A percentile compares a stretch with the other conserved stretches of the same genome.
Evolutionary conservation across 2,113 vertebrate genomes (phyloP).

Genomic region (Chrysochloris asiatica): DNA sequence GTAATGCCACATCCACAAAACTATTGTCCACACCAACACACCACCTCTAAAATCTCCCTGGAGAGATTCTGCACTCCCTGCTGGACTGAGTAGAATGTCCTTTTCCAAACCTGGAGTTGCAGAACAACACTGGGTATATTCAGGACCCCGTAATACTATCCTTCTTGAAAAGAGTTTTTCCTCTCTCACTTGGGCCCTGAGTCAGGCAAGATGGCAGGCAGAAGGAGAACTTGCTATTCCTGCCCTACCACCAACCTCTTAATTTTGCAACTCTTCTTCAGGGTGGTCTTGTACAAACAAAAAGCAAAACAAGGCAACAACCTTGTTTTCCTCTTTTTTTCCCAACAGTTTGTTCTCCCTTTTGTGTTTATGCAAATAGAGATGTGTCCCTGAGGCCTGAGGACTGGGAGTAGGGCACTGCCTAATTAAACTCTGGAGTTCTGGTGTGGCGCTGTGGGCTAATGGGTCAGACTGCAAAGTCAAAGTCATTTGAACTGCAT

Average conservation of each 20-base stretch:
- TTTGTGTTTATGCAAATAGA: not conserved
- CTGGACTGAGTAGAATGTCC: not conserved
- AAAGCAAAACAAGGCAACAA: not conserved
- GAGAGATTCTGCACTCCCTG: not conserved
- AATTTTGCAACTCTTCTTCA: not conserved
- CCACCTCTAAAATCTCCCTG: not conserved
- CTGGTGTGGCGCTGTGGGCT: no score
- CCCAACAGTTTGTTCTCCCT: not conserved
- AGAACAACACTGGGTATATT: not conserved
- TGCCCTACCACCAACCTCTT: no score
- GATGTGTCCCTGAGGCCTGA: no score
- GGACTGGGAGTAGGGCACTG: rapidly evolving
- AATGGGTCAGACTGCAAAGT: no score
- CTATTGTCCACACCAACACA: not conserved
- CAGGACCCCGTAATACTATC: no score
- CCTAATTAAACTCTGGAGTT: not conserved
- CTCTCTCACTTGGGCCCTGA: not conserved
- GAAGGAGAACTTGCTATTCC: not conserved
- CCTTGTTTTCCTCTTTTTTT: no score
- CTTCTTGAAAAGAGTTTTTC: not conserved
- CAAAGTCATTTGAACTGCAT: no score
- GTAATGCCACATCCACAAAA: not conserved
- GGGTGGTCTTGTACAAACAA: not conserved
- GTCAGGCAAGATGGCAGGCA: not conserved
- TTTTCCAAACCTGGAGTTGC: not conserved